Evolutionary conservation across 2,888 invertebrate genomes (phyloP), one percentile per base, ranked within the genome.

Genomic region (Meandrusa payeni): DNA sequence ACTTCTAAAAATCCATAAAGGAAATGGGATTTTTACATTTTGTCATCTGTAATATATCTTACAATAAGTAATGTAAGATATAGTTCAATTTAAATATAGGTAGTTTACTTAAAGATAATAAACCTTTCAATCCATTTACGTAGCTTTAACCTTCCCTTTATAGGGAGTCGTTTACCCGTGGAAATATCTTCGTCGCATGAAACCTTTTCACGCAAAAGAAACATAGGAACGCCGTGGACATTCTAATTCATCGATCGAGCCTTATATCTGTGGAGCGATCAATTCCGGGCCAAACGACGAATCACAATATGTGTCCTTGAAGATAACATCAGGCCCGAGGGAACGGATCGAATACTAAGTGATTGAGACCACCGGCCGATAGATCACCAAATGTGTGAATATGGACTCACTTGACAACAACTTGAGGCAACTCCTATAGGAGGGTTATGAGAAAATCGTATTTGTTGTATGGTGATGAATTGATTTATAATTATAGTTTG

Each of bases 271-370:
- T 47, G 50, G 50, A 55, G 51, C 67, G 72, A 83, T 87, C 86
- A 76, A 81, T 79, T 82, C 79, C 76, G 73, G 76, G 67, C 65
- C 59, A 60, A 63, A 66, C 68, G 62, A 65, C 76, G 76, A 80
- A 78, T 80, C 72, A 79, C 77, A 77, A 78, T 76, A 64, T 67
- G 61, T 73, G 81, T 71, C 86, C 85, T 86, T 86, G 85, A 56
- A 54, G 78, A 75, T 78, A 71, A 57, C 61, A 81, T 76, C 79
- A 59, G 51, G 50, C 47, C 54, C 58, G 56, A 48, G 66, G 51
- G 54, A 59, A 58, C 66, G 76, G 53, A 72, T 72, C 62, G 81
- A 83, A 83, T 85, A 76, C 71, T 69, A 77, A 86, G 64, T 62
- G 54, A 57, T 53, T 47, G 52, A 61, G 85, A 83, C 85, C 85